Evolutionary conservation across 2,888 invertebrate genomes (phyloP), one percentile per base, ranked within the genome.

Genomic region (Celastrina argiolus): DNA sequence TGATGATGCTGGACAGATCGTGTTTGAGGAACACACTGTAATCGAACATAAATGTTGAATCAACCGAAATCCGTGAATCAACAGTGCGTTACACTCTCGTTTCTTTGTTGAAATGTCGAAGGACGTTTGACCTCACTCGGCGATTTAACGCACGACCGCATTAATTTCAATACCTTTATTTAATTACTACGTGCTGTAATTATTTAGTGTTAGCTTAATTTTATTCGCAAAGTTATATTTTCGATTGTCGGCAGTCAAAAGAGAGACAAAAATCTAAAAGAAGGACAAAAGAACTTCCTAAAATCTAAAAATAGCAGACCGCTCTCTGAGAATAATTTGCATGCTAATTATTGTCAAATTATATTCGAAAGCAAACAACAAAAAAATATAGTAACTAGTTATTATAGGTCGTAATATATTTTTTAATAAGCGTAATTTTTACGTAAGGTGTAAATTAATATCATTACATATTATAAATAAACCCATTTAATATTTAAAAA

Each of bases 41-140:
- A 51, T 18, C 26, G 22, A 39, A 34, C 14, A 8, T 39, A 22
- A 39, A n/a, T 22, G n/a, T 22, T 39, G 39, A 39, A 5, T 39
- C 39, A 36, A 34, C 22, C 36, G 34, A 34, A 22, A 36, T 51
- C 51, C 51, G 51, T 26, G 51, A 58, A 58, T 16, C 34, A 39
- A 61, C 61, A 16, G 61, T 36, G 36, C 39, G 39, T 61, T 61
- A 61, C 61, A 39, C 12, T 61, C 36, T 39, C 28, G 58, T 58
- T 58, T 31, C n/a, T 58, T 58, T 58, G 58, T 58, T 58, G 31
- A 58, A 59, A 31, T 36, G 61, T 36, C 34, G 18, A 22, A 61
- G 39, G 61, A 61, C 12, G 18, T 22, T 36, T 39, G 61, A 39
- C 61, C 14, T 61, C 39, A 18, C 51, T 51, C 26, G 22, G 22